Percentiles rank a stretch among this genome's conserved stretches.
Conservation (phyloP, 2,113 vertebrate species). For the Zosterops lateralis region DNA sequence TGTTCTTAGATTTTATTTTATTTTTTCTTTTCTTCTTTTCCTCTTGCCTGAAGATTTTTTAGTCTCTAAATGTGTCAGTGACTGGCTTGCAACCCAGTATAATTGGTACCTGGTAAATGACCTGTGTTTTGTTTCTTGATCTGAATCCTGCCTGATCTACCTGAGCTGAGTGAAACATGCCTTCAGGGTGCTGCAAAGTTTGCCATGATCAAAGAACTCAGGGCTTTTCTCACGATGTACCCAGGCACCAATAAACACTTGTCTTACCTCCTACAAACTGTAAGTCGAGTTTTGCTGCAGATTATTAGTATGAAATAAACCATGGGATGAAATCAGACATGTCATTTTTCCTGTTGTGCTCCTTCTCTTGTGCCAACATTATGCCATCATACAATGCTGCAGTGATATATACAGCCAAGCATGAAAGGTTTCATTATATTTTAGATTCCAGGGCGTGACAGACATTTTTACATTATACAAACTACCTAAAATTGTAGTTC, state of each 20-base stretch:
- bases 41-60: not conserved
- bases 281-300: not conserved
- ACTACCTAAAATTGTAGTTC: constrained; percentile 22
- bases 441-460: not conserved
- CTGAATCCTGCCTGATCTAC: not conserved
- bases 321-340: not conserved
- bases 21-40: not conserved
- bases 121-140: not conserved
- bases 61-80: not conserved
- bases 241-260: not conserved
- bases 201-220: not conserved
- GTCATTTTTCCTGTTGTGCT: not conserved
- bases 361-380: not conserved
- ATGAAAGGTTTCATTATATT: constrained; percentile 17
- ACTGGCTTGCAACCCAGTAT: not conserved
- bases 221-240: not conserved
- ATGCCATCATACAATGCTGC: not conserved
- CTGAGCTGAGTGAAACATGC: not conserved
- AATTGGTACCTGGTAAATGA: not conserved
- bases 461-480: constrained; percentile 51
- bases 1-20: not conserved
- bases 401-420: not conserved
- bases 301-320: constrained; percentile 34
- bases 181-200: not conserved
- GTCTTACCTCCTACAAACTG: not conserved